phyloP scores from a whole-genome alignment of 2,888 invertebrate genomes.

The Agriotes lineatus region DNA sequence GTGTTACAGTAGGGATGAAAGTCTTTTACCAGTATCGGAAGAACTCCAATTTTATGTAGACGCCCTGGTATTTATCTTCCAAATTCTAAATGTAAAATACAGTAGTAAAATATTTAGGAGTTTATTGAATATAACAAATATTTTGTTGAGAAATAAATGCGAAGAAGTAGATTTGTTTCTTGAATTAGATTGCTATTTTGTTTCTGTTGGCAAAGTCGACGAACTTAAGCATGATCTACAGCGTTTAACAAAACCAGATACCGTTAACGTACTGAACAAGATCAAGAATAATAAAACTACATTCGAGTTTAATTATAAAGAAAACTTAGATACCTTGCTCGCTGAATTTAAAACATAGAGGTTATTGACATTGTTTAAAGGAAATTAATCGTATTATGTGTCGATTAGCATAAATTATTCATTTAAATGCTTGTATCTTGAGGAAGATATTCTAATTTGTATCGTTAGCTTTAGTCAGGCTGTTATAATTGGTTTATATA shows the following conservation, averaged over 20 bases:
- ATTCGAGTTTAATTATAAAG: conserved; percentile 40
- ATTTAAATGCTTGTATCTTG: too few species aligned
- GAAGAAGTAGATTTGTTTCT: conserved; percentile 46
- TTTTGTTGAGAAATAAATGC: conserved; percentile 49
- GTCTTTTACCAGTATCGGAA: conserved; percentile 54
- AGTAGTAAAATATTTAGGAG: conserved; percentile 48
- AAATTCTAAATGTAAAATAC: conserved; percentile 50
- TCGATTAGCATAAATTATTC: too few species aligned
- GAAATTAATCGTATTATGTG: too few species aligned
- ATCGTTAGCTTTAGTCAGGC: too few species aligned
- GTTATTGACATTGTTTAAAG: too few species aligned
- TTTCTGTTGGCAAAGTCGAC: conserved; percentile 47
- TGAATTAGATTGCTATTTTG: conserved; percentile 56
- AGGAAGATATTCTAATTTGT: too few species aligned
- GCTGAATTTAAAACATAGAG: conserved; percentile 25
- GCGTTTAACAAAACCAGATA: conserved; percentile 28
- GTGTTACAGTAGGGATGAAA: conserved; percentile 52
- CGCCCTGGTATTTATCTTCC: conserved; percentile 53
- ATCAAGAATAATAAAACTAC: conserved; percentile 30
- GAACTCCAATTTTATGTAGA: conserved; percentile 55
- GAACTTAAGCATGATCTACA: conserved; percentile 49
- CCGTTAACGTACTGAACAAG: conserved; percentile 24
- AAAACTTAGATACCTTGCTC: conserved; percentile 32
- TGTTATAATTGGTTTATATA: too few species aligned
- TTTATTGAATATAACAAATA: conserved; percentile 51